These are phyloP conservation scores for Vespertilio murinus DNA, from an alignment of 2,797 vertebrate genomes.

Conservation along the genomic window DNA sequence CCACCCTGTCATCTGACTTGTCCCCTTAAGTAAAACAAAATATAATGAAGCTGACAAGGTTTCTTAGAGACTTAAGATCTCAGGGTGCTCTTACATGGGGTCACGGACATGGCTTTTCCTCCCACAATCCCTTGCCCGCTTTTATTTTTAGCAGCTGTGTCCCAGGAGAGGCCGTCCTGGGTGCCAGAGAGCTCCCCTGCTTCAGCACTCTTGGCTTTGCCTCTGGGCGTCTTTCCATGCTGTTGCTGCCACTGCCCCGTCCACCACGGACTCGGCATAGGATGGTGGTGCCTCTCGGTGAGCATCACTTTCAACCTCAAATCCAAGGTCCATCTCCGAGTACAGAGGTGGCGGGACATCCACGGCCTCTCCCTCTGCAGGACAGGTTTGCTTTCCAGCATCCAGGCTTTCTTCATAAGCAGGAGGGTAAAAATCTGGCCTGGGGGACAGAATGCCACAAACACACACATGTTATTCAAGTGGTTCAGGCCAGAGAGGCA, in stretches of 20 bases:
- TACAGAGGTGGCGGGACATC: constrained; percentile 87
- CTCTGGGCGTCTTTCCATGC: background rate
- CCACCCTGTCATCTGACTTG: background rate
- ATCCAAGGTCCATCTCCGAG: constrained; percentile 73
- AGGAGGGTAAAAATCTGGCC: constrained; percentile 87
- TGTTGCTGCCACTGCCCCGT: accelerated
- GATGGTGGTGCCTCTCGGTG: constrained; percentile 86
- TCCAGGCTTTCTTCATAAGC: constrained; percentile 87
- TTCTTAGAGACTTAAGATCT: background rate
- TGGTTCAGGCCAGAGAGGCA: background rate
- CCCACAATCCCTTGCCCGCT: background rate
- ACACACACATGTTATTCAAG: constrained; percentile 19
- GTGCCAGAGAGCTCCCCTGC: accelerated
- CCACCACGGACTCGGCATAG: constrained; percentile 76
- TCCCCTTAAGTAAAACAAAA: constrained; percentile 14
- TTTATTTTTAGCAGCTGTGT: constrained; percentile 19
- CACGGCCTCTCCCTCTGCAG: constrained; percentile 25
- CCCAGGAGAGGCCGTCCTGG: background rate
- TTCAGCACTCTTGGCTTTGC: background rate
- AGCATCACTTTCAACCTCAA: constrained; percentile 74
- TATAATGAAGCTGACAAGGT: background rate
- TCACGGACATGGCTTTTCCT: background rate
- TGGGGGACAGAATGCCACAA: constrained; percentile 76
- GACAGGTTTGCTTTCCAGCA: constrained; percentile 43
- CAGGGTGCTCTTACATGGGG: background rate